These are phyloP conservation scores for Probosciger aterrimus DNA, from an alignment of 2,113 vertebrate species.

Conservation along the genomic window DNA sequence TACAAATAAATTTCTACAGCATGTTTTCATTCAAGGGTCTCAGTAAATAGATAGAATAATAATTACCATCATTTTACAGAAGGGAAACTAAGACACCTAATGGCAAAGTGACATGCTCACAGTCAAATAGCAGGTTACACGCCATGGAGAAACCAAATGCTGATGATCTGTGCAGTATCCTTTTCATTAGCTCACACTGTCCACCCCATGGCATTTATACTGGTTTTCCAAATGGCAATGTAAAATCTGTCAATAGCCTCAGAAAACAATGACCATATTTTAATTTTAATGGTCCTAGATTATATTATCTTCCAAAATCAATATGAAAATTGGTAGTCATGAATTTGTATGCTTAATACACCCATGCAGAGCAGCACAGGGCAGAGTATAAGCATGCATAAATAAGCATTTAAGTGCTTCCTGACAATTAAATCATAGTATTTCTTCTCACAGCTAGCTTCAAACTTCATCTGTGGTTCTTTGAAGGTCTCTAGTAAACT, in stretches of 20 bases:
- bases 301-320: background rate
- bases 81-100: background rate
- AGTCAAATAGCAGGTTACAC: background rate
- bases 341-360: background rate
- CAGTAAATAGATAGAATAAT: background rate
- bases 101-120: background rate
- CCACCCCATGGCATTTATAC: background rate
- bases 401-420: background rate
- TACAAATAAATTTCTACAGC: background rate
- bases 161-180: background rate
- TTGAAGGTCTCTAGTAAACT: background rate
- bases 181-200: background rate
- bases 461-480: background rate
- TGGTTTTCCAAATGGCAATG: background rate
- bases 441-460: background rate
- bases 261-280: background rate
- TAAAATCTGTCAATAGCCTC: background rate
- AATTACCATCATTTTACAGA: background rate
- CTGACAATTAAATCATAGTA: background rate
- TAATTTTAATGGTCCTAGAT: background rate
- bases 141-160: background rate
- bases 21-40: background rate
- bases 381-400: background rate
- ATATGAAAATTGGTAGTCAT: background rate
- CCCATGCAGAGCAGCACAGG: background rate